phyloP scores from a whole-genome alignment of 2,888 invertebrate species.

The Hololepta plana region DNA sequence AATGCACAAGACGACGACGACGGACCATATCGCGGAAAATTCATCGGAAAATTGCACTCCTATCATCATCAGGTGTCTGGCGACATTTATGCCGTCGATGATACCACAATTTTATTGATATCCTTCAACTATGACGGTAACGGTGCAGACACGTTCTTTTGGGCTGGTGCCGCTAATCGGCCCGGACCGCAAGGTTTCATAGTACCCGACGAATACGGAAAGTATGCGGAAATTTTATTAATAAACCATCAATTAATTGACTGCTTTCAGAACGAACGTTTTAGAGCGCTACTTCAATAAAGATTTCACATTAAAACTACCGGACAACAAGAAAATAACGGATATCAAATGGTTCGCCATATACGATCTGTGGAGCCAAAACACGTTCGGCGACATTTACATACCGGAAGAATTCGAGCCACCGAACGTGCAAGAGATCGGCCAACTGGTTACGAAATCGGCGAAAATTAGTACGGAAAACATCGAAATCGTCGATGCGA shows the following conservation, averaged over 20 bases:
- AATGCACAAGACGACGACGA: too few species aligned
- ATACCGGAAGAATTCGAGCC: slow-evolving; percentile 83
- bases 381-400: slow-evolving; percentile 77
- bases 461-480: slow-evolving; percentile 52
- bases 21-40: slow-evolving; percentile 62
- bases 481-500: slow-evolving; percentile 62
- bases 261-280: slow-evolving; percentile 60
- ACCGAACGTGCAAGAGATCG: slow-evolving; percentile 45
- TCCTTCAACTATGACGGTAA: slow-evolving; percentile 82
- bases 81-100: slow-evolving; percentile 76
- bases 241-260: too few species aligned
- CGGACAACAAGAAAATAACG: slow-evolving; percentile 70
- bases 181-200: slow-evolving; percentile 86
- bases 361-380: slow-evolving; percentile 73
- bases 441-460: slow-evolving; percentile 35
- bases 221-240: slow-evolving; percentile 34
- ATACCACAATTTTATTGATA: slow-evolving; percentile 59
- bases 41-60: slow-evolving; percentile 69
- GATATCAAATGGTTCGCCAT: slow-evolving; percentile 81
- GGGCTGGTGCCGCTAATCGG: slow-evolving; percentile 75
- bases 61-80: slow-evolving; percentile 86
- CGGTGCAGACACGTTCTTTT: slow-evolving; percentile 83
- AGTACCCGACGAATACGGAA: slow-evolving; percentile 72
- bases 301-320: slow-evolving; percentile 63
- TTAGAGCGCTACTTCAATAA: slow-evolving; percentile 71